A percentile compares a stretch with the other conserved stretches of the same genome.
These are phyloP conservation scores for Sisor rabdophorus DNA, from an alignment of 2,113 vertebrate genomes.

Conservation along the genomic window DNA sequence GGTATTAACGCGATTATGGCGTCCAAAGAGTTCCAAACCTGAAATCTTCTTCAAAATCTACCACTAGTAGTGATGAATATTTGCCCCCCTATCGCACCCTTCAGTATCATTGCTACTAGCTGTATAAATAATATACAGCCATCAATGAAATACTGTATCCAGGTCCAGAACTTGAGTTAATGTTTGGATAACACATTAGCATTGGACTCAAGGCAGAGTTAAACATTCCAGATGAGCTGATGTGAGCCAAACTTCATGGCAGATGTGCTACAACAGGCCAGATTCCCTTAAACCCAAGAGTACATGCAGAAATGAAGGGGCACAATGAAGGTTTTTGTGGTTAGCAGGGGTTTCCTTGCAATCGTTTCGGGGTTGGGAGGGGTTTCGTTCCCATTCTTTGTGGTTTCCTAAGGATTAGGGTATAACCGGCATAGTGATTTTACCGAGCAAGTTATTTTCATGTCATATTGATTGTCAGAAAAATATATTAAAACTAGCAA, in stretches of 20 bases:
- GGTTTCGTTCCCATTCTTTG: too few species aligned
- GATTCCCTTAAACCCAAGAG: neutral
- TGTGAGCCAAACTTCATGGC: neutral
- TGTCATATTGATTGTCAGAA: neutral
- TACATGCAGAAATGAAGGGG: neutral
- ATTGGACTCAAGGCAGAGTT: neutral
- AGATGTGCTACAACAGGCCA: neutral
- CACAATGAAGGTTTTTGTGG: too few species aligned
- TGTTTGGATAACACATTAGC: neutral
- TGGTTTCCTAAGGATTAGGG: too few species aligned
- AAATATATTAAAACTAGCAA: neutral
- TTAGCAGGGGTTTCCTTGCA: too few species aligned
- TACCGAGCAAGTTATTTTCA: neutral
- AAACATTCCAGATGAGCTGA: neutral
- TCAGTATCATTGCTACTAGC: neutral
- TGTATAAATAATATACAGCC: neutral
- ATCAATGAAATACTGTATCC: neutral
- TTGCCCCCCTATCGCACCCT: neutral
- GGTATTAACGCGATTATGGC: too few species aligned
- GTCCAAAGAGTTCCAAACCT: neutral
- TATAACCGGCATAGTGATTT: neutral
- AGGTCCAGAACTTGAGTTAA: neutral
- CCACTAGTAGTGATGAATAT: neutral
- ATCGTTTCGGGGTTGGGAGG: too few species aligned
- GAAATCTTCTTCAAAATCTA: too few species aligned